Conservation (phyloP, 1,140 invertebrate genomes). For the Paracyclopina nana region DNA sequence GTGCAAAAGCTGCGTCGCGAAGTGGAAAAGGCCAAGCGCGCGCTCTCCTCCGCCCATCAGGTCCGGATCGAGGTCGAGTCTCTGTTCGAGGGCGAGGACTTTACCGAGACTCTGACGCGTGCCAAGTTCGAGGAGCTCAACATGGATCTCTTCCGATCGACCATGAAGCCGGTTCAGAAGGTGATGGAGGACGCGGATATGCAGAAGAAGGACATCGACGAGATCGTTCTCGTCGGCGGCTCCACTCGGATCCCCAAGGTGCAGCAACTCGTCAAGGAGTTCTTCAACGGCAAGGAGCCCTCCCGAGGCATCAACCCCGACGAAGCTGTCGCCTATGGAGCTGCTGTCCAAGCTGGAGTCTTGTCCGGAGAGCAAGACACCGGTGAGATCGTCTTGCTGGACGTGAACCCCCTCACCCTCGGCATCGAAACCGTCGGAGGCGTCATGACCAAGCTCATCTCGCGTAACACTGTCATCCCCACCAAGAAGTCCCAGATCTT, state of each 20-base stretch:
- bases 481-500: constrained; percentile 99
- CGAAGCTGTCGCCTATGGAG: constrained; percentile 93
- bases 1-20: constrained; percentile 90
- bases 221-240: constrained; percentile 96
- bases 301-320: constrained; percentile 95
- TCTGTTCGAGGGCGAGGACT: constrained; percentile 96
- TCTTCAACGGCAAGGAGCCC: constrained; percentile 94
- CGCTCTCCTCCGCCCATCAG: constrained; percentile 81
- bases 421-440: constrained; percentile 99
- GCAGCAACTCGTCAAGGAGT: constrained; percentile 95
- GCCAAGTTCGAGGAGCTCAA: constrained; percentile 99
- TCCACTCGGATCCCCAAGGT: constrained; percentile 98
- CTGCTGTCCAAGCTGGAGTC: constrained; percentile 61
- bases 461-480: constrained; percentile 76
- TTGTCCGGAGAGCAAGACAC: constrained; percentile 76
- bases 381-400: constrained; percentile 84
- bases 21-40: constrained; percentile 93
- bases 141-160: constrained; percentile 95
- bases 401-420: constrained; percentile 94
- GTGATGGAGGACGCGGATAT: constrained; percentile 94
- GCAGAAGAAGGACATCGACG: constrained; percentile 95
- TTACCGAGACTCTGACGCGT: constrained; percentile 93
- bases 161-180: constrained; percentile 95
- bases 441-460: constrained; percentile 98
- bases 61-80: constrained; percentile 98